Evolutionary conservation across 2,113 vertebrate species (phyloP), one percentile per base, ranked within the genome.

Genomic region (Gadus macrocephalus): DNA sequence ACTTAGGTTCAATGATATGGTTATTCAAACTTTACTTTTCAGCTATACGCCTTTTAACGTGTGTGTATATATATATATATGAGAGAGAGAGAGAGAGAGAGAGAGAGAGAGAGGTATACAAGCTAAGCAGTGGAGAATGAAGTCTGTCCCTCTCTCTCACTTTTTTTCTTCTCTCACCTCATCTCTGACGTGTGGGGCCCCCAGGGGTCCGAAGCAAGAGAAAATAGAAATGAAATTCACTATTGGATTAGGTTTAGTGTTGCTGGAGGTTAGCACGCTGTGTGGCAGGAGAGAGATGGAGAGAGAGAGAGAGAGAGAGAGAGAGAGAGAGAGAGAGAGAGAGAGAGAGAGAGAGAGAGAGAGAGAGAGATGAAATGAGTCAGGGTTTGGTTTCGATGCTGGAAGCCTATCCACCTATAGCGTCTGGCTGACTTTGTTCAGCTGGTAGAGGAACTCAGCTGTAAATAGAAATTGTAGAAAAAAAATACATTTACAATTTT

Each of bases 221-320:
- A 74, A 83, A 82, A 82, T 82, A 69, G 55, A 84, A 80, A 79
- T 64, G 58, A 73, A 78, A 74, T 79, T 72, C 80, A 68, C 71
- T 72, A 71, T 78, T 82, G 80, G 81, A 86, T 86, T 80, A 82
- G 64, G 58, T 67, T 68, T 63, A 63, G 53, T 19, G 69, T 67
- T 58, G 62, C 69, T 75, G 19, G 19, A 76, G 73, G 62, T 59
- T 62, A 25, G 64, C 64, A 62, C 66, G 74, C 66, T 74, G 78
- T 75, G 74, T 69, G 64, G 67, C 80, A 76, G 72, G 74, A 70
- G 67, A 35, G 74, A 79, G 76, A 81, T 72, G n/a, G n/a, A n/a
- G n/a, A 77, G 77, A 27, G 70, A 70, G 69, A 72, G 9, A 20
- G 74, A 70, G 67, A 35, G 74, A 70, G 67, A 35, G 74, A 70